Evolutionary conservation across 2,113 vertebrate genomes (phyloP), one percentile per base, ranked within the genome.

Genomic region (Cervus canadensis): DNA sequence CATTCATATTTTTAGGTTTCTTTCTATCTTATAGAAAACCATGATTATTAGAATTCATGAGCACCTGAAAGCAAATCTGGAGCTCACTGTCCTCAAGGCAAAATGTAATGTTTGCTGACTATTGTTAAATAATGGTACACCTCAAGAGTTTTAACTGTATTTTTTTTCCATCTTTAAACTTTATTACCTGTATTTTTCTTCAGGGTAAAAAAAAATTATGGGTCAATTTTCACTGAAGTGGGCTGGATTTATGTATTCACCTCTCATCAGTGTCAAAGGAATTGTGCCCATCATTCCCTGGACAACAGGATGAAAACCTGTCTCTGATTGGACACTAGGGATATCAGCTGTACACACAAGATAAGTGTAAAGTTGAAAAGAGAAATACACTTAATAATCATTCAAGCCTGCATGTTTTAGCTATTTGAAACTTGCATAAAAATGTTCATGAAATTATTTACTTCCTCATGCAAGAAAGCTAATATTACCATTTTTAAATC

Each of bases 201-300:
- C 97, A 97, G 97, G 95, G n/a, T 97, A 98, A 98, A 97, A 97
- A 94, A 97, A 98, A 96, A 97, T 19, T 97, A 94, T 98, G 97
- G 96, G 96, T 98, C 97, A 96, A 95, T 98, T 98, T 97, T 97
- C 96, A 98, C 97, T 97, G 95, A 98, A 97, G 88, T 97, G 57
- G 87, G 94, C 87, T 96, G 84, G 94, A 94, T 97, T 95, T 97
- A 82, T 95, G 67, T 90, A 85, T 88, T 97, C 71, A 97, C 64
- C 90, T 97, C 76, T 97, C 96, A 92, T 91, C 96, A 95, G 43
- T 92, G 94, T 90, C 93, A 91, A 84, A 97, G 89, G 93, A 98
- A 91, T 87, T 95, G 26, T 87, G 48, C 60, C 90, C 85, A 83
- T 93, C 91, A 87, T 57, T 94, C 56, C 76, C 87, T 59, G 91